A percentile compares a stretch with the other conserved stretches of the same genome.
phyloP scores from a whole-genome alignment of 2,113 vertebrate genomes.

The Electrona antarctica region DNA sequence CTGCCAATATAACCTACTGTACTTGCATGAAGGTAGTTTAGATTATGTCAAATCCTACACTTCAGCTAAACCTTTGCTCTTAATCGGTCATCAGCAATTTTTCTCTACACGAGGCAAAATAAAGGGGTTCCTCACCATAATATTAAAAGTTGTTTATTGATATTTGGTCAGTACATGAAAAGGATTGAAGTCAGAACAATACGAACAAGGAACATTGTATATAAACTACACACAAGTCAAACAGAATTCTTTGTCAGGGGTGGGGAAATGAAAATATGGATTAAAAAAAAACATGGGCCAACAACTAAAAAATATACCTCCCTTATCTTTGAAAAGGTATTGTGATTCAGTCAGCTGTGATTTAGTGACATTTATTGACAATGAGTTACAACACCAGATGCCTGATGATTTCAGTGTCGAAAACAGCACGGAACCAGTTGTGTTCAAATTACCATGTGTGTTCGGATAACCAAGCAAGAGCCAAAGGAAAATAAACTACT shows the following conservation, averaged over 20 bases:
- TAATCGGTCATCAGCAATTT: neutral
- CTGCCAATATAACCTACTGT: neutral
- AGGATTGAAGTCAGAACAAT: conserved; percentile 98
- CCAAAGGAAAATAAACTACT: conserved; percentile 82
- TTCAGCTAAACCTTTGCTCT: neutral
- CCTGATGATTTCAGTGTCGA: conserved; percentile 79
- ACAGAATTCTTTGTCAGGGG: conserved; percentile 87
- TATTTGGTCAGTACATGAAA: conserved; percentile 99
- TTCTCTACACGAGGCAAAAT: neutral
- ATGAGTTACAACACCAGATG: conserved; percentile 87
- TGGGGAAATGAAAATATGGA: conserved; percentile 88
- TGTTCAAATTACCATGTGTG: conserved; percentile 83
- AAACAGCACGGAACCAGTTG: conserved; percentile 83
- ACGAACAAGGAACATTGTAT: conserved; percentile 92
- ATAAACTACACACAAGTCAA: conserved; percentile 94
- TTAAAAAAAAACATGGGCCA: conserved; percentile 78
- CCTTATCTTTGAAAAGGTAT: conserved; percentile 77
- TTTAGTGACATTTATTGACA: conserved; percentile 87
- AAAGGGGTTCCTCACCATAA: conserved; percentile 67
- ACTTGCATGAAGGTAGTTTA: neutral
- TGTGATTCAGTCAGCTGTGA: conserved; percentile 79
- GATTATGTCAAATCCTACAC: neutral
- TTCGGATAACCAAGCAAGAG: conserved; percentile 84
- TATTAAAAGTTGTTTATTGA: conserved; percentile 99
- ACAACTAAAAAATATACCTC: conserved; percentile 88